Percentiles rank a stretch among this genome's conserved stretches.
phyloP scores from a whole-genome alignment of 2,888 invertebrate species.

The Aleiodes testaceus region DNA sequence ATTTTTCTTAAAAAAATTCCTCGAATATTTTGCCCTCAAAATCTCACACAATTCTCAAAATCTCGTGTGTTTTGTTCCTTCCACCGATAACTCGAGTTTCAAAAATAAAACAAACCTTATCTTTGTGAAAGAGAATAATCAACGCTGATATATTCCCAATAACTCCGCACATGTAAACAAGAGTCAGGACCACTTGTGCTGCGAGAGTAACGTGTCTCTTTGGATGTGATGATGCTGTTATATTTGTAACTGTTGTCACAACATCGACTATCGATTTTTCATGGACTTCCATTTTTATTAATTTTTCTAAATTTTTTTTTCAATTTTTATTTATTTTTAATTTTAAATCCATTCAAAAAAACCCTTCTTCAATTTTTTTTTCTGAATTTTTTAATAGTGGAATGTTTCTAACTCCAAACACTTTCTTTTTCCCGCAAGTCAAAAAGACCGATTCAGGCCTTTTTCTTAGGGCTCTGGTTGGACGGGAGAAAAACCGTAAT shows the following conservation, averaged over 20 bases:
- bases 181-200: constrained; percentile 73
- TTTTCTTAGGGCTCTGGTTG: too few species aligned
- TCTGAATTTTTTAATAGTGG: neutral
- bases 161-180: constrained; percentile 80
- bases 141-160: constrained; percentile 86
- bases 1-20: too few species aligned
- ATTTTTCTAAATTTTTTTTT: constrained; percentile 9
- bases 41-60: too few species aligned
- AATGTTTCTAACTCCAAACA: neutral
- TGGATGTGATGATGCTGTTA: constrained; percentile 39
- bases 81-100: neutral
- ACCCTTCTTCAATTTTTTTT: too few species aligned
- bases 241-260: constrained; percentile 48
- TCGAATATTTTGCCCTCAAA: too few species aligned
- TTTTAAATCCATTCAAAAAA: too few species aligned
- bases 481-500: neutral
- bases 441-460: too few species aligned
- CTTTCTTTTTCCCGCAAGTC: neutral
- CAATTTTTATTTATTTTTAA: too few species aligned
- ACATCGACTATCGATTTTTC: constrained; percentile 48
- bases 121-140: constrained; percentile 81
- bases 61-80: too few species aligned
- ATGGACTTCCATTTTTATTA: constrained; percentile 53
- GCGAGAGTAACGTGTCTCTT: constrained; percentile 60
- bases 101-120: constrained; percentile 73